A percentile compares a stretch with the other conserved stretches of the same genome.
Evolutionary conservation across 2,797 vertebrate genomes (phyloP).

Genomic region (Kryptolebias ocellatus): DNA sequence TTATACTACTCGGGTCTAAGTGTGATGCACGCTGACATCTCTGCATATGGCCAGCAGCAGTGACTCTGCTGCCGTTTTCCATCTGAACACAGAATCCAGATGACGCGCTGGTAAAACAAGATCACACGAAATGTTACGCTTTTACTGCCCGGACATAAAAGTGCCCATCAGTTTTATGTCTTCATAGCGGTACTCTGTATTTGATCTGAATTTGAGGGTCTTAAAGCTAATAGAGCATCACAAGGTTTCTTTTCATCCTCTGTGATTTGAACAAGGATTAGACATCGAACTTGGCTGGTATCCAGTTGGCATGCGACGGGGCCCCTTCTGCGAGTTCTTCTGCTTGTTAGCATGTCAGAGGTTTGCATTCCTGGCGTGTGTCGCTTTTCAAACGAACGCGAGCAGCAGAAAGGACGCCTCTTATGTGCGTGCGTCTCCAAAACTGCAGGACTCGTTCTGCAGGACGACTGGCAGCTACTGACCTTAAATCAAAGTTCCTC

Average conservation of each 20-base stretch:
- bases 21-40: slow-evolving; percentile 13
- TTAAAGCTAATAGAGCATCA: slow-evolving; percentile 3
- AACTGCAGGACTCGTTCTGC: slow-evolving; percentile 28
- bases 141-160: slow-evolving; percentile 20
- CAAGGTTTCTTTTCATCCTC: slow-evolving; percentile 1
- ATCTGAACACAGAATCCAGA: slow-evolving; percentile 9
- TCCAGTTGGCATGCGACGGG: slow-evolving; percentile 32
- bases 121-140: slow-evolving; percentile 6
- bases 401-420: slow-evolving; percentile 45
- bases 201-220: slow-evolving; percentile 14
- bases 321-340: slow-evolving; percentile 15
- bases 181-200: slow-evolving; percentile 1
- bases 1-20: slow-evolving; percentile 16
- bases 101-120: slow-evolving; percentile 17
- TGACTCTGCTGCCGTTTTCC: slow-evolving; percentile 1
- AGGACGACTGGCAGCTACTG: slow-evolving; percentile 50
- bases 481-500: slow-evolving; percentile 49
- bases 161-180: slow-evolving; percentile 5
- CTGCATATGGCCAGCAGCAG: slow-evolving; percentile 33
- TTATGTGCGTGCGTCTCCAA: slow-evolving; percentile 25
- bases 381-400: slow-evolving; percentile 41
- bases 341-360: slow-evolving; percentile 32
- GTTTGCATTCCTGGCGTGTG: slow-evolving; percentile 48
- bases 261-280: slow-evolving; percentile 26
- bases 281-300: slow-evolving; percentile 7